Conservation (phyloP, 2,797 vertebrate genomes). For the Xyrichtys novacula region DNA sequence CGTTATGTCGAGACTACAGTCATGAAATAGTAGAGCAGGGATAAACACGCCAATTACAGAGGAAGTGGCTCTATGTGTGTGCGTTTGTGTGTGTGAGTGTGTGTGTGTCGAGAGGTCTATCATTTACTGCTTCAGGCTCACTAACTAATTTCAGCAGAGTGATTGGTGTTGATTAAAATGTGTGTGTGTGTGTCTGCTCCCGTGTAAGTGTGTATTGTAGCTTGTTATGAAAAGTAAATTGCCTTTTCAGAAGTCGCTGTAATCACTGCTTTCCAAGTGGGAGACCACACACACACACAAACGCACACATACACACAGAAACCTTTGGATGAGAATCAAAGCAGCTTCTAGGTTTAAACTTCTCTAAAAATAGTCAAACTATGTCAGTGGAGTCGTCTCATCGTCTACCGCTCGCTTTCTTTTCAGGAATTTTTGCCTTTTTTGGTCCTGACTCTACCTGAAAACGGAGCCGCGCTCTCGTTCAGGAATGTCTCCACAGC, state of each 20-base stretch:
- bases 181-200: slow-evolving; percentile 35
- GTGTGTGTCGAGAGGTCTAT: slow-evolving; percentile 59
- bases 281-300: slow-evolving; percentile 53
- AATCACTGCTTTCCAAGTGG: slow-evolving; percentile 57
- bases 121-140: slow-evolving; percentile 68
- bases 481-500: not conserved
- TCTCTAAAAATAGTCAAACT: slow-evolving; percentile 64
- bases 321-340: slow-evolving; percentile 46
- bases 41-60: slow-evolving; percentile 79
- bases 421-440: slow-evolving; percentile 59
- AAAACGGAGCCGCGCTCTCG: slow-evolving; percentile 3
- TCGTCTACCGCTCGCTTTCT: slow-evolving; percentile 18
- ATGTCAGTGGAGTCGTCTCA: slow-evolving; percentile 9
- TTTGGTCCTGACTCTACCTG: slow-evolving; percentile 46
- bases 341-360: slow-evolving; percentile 42
- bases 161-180: slow-evolving; percentile 74
- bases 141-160: slow-evolving; percentile 65
- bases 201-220: slow-evolving; percentile 21
- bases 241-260: slow-evolving; percentile 55
- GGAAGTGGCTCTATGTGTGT: slow-evolving; percentile 59
- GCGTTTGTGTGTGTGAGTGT: slow-evolving; percentile 33
- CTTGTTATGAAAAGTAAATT: slow-evolving; percentile 67
- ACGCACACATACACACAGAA: slow-evolving; percentile 18
- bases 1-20: slow-evolving; percentile 59
- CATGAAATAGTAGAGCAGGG: slow-evolving; percentile 63